Evolutionary conservation across 2,888 invertebrate species (phyloP).

Genomic region (Apodemia mormo): DNA sequence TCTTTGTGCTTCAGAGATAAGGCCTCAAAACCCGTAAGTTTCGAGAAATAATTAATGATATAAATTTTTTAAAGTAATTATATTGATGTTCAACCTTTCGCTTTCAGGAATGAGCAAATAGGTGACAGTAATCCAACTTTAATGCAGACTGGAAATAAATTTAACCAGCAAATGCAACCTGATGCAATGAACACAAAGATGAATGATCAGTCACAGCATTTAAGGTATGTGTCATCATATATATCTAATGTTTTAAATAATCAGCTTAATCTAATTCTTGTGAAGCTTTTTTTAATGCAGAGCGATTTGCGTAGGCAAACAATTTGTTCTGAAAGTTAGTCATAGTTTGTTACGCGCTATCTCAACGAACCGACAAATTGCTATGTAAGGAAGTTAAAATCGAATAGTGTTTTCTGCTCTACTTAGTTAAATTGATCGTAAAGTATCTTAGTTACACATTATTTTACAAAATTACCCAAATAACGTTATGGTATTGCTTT

Average conservation of each 20-base stretch:
- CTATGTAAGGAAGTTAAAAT: constrained; percentile 5
- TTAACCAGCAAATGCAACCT: constrained; percentile 40
- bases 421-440: constrained; percentile 14
- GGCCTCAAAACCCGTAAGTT: constrained; percentile 66
- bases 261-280: not conserved
- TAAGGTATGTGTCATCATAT: constrained; percentile 45
- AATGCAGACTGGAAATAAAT: constrained; percentile 44
- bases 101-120: constrained; percentile 62
- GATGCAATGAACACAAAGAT: constrained; percentile 41
- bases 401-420: not conserved
- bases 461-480: constrained; percentile 18
- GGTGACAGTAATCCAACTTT: constrained; percentile 38
- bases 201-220: constrained; percentile 45
- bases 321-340: constrained; percentile 6
- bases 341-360: not conserved
- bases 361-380: constrained; percentile 7
- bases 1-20: constrained; percentile 65
- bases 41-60: constrained; percentile 19
- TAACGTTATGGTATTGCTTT: too few relatives aligned
- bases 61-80: not conserved
- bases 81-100: constrained; percentile 2
- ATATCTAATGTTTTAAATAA: constrained; percentile 17
- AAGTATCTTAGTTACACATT: constrained; percentile 9
- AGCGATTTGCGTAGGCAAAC: constrained; percentile 1
- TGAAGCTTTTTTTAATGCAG: not conserved